Conservation (phyloP, 1,140 invertebrate genomes). For the Drosophila teissieri region DNA sequence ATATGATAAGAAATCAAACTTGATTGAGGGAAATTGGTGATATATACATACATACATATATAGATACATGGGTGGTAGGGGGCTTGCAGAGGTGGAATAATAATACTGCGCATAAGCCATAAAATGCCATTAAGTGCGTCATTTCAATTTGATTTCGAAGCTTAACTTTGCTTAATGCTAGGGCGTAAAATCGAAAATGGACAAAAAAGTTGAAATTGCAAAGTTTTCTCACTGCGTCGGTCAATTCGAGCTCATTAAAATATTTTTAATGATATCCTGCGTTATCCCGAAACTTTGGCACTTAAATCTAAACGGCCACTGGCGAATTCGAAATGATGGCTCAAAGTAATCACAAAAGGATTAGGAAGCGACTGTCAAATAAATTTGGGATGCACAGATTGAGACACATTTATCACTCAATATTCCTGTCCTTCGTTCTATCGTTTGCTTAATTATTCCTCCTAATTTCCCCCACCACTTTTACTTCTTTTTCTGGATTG, state of each 20-base stretch:
- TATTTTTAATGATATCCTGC: constrained; percentile 46
- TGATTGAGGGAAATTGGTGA: neutral
- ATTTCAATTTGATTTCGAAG: constrained; percentile 78
- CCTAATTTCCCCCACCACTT: constrained; percentile 8
- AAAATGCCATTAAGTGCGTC: constrained; percentile 79
- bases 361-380: constrained; percentile 16
- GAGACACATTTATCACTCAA: constrained; percentile 48
- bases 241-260: constrained; percentile 35
- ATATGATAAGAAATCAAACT: too few relatives aligned
- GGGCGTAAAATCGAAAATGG: neutral
- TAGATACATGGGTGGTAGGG: neutral
- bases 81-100: constrained; percentile 48
- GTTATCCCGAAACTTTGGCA: constrained; percentile 28
- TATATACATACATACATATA: neutral
- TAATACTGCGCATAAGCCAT: constrained; percentile 77
- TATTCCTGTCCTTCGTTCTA: neutral
- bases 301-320: constrained; percentile 31
- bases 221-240: constrained; percentile 17
- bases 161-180: constrained; percentile 14
- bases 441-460: constrained; percentile 33
- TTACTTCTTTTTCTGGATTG: constrained; percentile 16
- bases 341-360: constrained; percentile 30
- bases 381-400: constrained; percentile 38
- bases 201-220: constrained; percentile 16
- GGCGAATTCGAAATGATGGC: constrained; percentile 36